Conservation (phyloP, 2,113 vertebrate genomes). For the Regulus satrapa region DNA sequence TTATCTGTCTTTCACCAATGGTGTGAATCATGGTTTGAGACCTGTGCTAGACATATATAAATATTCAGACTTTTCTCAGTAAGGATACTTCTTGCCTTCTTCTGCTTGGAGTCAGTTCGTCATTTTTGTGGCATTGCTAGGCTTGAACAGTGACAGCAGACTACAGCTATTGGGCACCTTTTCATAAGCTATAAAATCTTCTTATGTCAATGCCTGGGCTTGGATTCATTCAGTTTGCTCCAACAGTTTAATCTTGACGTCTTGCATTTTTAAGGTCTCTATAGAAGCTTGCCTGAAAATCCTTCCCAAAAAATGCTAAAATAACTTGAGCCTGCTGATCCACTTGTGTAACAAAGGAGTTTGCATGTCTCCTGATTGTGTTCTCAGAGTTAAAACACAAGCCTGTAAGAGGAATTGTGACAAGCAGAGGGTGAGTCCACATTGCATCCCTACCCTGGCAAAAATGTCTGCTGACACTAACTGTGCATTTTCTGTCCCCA, state of each 20-base stretch:
- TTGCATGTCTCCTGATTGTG: neutral
- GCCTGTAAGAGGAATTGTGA: neutral
- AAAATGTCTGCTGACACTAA: neutral
- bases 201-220: neutral
- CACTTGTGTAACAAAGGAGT: neutral
- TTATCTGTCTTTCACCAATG: no score
- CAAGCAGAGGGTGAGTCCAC: neutral
- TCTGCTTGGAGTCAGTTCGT: no score
- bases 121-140: no score
- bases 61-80: no score
- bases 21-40: no score
- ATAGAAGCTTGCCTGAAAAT: neutral
- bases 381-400: neutral
- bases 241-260: neutral
- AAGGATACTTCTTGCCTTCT: no score
- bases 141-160: no score
- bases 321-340: neutral
- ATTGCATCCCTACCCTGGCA: neutral
- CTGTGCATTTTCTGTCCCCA: neutral
- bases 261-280: neutral
- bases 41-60: no score
- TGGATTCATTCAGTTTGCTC: neutral
- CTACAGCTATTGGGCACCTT: neutral
- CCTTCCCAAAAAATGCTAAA: neutral
- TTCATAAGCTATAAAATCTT: neutral